Evolutionary conservation across 1,140 invertebrate genomes (phyloP).

Genomic region (Idris sp.): DNA sequence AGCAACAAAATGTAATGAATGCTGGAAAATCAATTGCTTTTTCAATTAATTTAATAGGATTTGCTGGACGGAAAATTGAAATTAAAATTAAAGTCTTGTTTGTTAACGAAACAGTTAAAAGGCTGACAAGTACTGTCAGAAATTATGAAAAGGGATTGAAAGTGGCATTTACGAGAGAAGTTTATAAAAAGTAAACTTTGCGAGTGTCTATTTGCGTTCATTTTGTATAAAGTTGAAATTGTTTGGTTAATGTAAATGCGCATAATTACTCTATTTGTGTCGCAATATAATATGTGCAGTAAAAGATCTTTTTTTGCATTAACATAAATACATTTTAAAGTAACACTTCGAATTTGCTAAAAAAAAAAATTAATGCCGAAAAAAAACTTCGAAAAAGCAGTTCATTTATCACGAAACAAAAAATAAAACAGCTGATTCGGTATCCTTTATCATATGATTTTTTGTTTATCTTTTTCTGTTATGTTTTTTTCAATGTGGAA

Average conservation of each 20-base stretch:
- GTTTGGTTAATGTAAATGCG: slow-evolving; percentile 39
- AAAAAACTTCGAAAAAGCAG: too few relatives aligned
- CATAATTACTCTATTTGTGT: slow-evolving; percentile 32
- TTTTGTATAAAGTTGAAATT: slow-evolving; percentile 47
- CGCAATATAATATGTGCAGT: slow-evolving; percentile 1
- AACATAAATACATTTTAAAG: too few relatives aligned
- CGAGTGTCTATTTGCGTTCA: slow-evolving; percentile 53
- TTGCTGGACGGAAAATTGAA: slow-evolving; percentile 33
- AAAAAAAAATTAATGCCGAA: too few relatives aligned
- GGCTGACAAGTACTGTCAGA: slow-evolving; percentile 46
- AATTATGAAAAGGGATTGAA: slow-evolving; percentile 57
- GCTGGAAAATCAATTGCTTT: too few relatives aligned
- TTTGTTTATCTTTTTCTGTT: slow-evolving; percentile 9
- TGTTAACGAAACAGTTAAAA: slow-evolving; percentile 51
- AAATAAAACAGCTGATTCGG: slow-evolving; percentile 3
- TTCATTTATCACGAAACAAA: slow-evolving; percentile 4
- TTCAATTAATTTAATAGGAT: slow-evolving; percentile 33
- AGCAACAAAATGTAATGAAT: too few relatives aligned
- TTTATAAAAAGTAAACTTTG: slow-evolving; percentile 57
- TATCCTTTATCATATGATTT: slow-evolving; percentile 14
- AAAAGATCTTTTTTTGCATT: too few relatives aligned
- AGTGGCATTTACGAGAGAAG: slow-evolving; percentile 55
- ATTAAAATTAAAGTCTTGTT: slow-evolving; percentile 30
- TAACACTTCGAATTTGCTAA: too few relatives aligned
- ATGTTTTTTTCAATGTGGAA: slow-evolving; percentile 32